Conservation (phyloP, 2,797 vertebrate genomes). For the Huso huso region DNA sequence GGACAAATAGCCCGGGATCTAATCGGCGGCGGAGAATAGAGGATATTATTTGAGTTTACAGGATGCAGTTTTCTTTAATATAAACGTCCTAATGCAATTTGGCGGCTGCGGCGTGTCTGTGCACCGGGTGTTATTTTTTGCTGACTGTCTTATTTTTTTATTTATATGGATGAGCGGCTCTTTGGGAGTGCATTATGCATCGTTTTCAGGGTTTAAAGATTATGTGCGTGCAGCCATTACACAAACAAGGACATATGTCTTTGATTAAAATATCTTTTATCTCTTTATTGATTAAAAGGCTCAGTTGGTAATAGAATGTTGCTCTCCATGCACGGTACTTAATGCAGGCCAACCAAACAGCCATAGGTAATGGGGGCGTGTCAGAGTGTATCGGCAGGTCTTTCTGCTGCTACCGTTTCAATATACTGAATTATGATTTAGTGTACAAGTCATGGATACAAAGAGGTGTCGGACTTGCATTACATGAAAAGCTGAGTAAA, state of each 20-base stretch:
- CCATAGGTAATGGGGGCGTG: not conserved
- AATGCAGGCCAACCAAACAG: not conserved
- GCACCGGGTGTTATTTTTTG: conserved; percentile 56
- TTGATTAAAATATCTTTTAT: conserved; percentile 75
- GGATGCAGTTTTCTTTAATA: conserved; percentile 91
- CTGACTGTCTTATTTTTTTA: conserved; percentile 67
- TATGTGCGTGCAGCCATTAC: conserved; percentile 47
- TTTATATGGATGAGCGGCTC: conserved; percentile 57
- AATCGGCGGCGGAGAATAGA: conserved; percentile 48
- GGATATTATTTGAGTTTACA: conserved; percentile 82
- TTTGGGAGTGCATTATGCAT: conserved; percentile 54
- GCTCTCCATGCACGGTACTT: conserved; percentile 26
- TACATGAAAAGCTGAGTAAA: too few species aligned
- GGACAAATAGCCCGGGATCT: conserved; percentile 67
- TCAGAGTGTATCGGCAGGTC: too few species aligned
- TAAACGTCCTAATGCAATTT: conserved; percentile 90
- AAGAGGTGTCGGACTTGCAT: too few species aligned
- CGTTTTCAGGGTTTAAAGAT: conserved; percentile 63
- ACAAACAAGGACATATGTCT: conserved; percentile 62
- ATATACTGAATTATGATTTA: too few species aligned
- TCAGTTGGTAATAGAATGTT: conserved; percentile 58
- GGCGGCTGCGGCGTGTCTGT: conserved; percentile 73
- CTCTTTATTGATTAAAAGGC: conserved; percentile 75
- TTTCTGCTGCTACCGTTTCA: too few species aligned
- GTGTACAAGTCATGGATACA: too few species aligned